Evolutionary conservation across 1,140 invertebrate genomes (phyloP).

Genomic region (Hylaeus volcanicus): DNA sequence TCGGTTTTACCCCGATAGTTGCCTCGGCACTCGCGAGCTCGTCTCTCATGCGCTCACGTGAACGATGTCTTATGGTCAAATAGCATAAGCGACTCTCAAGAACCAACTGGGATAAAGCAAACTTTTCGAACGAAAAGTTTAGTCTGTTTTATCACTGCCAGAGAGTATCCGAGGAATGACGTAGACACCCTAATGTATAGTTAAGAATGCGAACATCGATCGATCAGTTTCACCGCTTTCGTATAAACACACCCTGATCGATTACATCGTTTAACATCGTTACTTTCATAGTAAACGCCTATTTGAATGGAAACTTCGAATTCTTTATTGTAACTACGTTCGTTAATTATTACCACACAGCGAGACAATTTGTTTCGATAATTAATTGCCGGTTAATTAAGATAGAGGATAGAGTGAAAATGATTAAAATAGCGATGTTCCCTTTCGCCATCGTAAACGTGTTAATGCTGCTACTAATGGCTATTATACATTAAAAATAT

Average conservation of each 20-base stretch:
- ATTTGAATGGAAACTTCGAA: background rate
- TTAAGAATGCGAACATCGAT: slow-evolving; percentile 1
- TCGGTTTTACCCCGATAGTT: background rate
- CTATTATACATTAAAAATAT: slow-evolving; percentile 48
- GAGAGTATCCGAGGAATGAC: slow-evolving; percentile 26
- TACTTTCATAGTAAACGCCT: background rate
- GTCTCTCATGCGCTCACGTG: too few species aligned
- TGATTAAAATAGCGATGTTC: slow-evolving; percentile 43
- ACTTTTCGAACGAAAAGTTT: slow-evolving; percentile 21
- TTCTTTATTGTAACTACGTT: background rate
- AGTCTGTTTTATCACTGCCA: slow-evolving; percentile 55
- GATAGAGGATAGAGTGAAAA: slow-evolving; percentile 1
- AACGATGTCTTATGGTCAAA: background rate
- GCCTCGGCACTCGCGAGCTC: too few species aligned
- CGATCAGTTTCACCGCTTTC: background rate
- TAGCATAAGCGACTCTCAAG: slow-evolving; percentile 3
- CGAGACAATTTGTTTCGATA: too few species aligned
- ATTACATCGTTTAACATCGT: background rate
- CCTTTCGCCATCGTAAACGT: slow-evolving; percentile 61
- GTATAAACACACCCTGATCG: background rate
- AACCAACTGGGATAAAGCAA: slow-evolving; percentile 36
- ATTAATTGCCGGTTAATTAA: too few species aligned
- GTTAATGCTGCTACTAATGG: slow-evolving; percentile 39
- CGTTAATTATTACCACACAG: too few species aligned
- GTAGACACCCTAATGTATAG: slow-evolving; percentile 1